Percentiles rank a stretch among this genome's conserved stretches.
Conservation (phyloP, 2,888 invertebrate species). For the Prenolepis imparis region DNA sequence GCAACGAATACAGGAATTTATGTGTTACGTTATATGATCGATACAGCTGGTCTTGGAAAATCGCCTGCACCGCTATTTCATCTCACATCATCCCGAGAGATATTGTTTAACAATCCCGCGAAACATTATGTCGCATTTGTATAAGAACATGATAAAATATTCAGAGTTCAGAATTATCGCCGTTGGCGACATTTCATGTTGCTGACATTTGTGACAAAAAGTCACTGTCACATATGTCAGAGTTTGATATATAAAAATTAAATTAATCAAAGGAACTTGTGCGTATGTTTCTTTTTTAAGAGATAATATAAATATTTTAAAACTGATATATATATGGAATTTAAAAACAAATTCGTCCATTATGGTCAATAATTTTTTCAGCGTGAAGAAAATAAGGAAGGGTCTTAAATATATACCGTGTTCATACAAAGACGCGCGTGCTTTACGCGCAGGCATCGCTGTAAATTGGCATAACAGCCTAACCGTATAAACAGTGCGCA, state of each 20-base stretch:
- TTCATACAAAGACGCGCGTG: slow-evolving; percentile 60
- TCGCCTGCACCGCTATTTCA: slow-evolving; percentile 35
- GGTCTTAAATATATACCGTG: slow-evolving; percentile 46
- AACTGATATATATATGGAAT: neutral
- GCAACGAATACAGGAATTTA: slow-evolving; percentile 42
- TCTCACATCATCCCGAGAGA: neutral
- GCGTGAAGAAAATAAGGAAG: neutral
- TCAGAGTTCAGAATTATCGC: neutral
- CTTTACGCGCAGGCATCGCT: slow-evolving; percentile 61
- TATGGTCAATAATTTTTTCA: slow-evolving; percentile 9
- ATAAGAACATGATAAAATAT: neutral
- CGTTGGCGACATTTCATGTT: too few relatives aligned
- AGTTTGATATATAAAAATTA: slow-evolving; percentile 10
- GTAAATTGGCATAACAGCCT: slow-evolving; percentile 70
- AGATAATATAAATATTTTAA: neutral
- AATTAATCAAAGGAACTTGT: neutral
- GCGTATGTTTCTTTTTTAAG: neutral
- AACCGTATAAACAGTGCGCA: slow-evolving; percentile 69
- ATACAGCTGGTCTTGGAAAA: slow-evolving; percentile 33
- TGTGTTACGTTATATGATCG: slow-evolving; percentile 30
- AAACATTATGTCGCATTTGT: neutral
- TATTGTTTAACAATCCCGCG: slow-evolving; percentile 1
- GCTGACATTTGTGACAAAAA: slow-evolving; percentile 15
- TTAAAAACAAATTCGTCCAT: neutral
- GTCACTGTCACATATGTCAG: neutral